Conservation (phyloP, 2,888 invertebrate species). For the Bruchidius siliquastri region DNA sequence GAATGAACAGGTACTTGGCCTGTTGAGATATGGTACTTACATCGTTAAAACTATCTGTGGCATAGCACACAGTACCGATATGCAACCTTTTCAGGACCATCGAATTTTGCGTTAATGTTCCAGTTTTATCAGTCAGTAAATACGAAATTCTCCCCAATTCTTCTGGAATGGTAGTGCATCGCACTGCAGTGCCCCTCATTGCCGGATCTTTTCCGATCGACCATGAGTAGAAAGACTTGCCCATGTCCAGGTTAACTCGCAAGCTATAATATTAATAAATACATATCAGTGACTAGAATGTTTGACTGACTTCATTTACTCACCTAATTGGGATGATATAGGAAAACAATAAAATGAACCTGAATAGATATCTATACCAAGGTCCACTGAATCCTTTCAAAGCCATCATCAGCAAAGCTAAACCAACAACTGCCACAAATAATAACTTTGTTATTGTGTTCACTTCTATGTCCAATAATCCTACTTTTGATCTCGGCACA, state of each 20-base stretch:
- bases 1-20: too few relatives aligned
- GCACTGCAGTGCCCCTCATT: slow-evolving; percentile 90
- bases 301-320: slow-evolving; percentile 25
- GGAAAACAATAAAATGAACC: slow-evolving; percentile 95
- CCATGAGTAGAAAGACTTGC: slow-evolving; percentile 96
- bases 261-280: slow-evolving; percentile 57
- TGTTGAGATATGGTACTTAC: slow-evolving; percentile 39
- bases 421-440: slow-evolving; percentile 83
- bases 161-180: slow-evolving; percentile 98
- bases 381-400: slow-evolving; percentile 95
- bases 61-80: slow-evolving; percentile 88
- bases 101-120: slow-evolving; percentile 96
- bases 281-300: neutral
- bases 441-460: slow-evolving; percentile 95
- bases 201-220: slow-evolving; percentile 90
- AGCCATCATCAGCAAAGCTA: slow-evolving; percentile 91
- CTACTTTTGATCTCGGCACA: slow-evolving; percentile 91
- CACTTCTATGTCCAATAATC: slow-evolving; percentile 90
- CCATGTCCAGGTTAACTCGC: slow-evolving; percentile 97
- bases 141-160: slow-evolving; percentile 95
- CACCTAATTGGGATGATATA: slow-evolving; percentile 97
- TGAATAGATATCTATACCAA: slow-evolving; percentile 94
- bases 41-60: slow-evolving; percentile 81
- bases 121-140: slow-evolving; percentile 96
- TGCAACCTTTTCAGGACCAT: slow-evolving; percentile 97